These are phyloP conservation scores for Aeoliscus strigatus DNA, from an alignment of 2,797 vertebrate species.

Conservation along the genomic window DNA sequence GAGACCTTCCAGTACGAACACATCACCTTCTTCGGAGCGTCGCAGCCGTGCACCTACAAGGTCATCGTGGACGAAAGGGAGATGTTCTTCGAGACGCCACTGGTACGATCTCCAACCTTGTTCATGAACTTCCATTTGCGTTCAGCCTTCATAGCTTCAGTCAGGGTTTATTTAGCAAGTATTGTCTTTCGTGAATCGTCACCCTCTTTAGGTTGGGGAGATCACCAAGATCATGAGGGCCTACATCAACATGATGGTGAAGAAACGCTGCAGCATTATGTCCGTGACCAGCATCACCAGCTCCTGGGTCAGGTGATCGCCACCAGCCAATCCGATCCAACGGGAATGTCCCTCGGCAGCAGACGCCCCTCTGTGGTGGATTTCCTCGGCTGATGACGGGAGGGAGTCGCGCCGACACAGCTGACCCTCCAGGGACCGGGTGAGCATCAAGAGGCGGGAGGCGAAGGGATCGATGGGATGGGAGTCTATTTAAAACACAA, in stretches of 20 bases:
- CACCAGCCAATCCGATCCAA: constrained; percentile 36
- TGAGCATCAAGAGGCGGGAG: constrained; percentile 12
- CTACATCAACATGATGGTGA: constrained; percentile 94
- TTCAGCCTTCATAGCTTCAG: too few relatives aligned
- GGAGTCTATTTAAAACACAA: constrained; percentile 50
- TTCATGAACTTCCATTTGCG: too few relatives aligned
- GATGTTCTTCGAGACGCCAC: constrained; percentile 91
- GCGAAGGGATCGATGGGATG: constrained; percentile 31
- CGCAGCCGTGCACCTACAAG: constrained; percentile 90
- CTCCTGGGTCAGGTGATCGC: constrained; percentile 84
- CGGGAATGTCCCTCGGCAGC: constrained; percentile 18
- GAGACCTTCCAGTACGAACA: constrained; percentile 93
- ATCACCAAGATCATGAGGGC: constrained; percentile 95
- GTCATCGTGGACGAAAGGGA: constrained; percentile 90
- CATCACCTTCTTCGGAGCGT: constrained; percentile 91
- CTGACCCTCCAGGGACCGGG: constrained; percentile 25
- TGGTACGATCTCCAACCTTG: constrained; percentile 61
- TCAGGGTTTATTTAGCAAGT: too few relatives aligned
- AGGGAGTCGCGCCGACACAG: constrained; percentile 38
- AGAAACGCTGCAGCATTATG: constrained; percentile 91
- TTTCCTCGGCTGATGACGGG: constrained; percentile 25
- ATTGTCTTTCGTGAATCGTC: too few relatives aligned
- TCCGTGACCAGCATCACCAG: constrained; percentile 81
- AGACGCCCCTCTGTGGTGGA: constrained; percentile 12
- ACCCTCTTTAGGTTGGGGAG: constrained; percentile 79